Base-by-base conservation (phyloP, 2,797 vertebrate genomes). In the Myripristis murdjan region DNA sequence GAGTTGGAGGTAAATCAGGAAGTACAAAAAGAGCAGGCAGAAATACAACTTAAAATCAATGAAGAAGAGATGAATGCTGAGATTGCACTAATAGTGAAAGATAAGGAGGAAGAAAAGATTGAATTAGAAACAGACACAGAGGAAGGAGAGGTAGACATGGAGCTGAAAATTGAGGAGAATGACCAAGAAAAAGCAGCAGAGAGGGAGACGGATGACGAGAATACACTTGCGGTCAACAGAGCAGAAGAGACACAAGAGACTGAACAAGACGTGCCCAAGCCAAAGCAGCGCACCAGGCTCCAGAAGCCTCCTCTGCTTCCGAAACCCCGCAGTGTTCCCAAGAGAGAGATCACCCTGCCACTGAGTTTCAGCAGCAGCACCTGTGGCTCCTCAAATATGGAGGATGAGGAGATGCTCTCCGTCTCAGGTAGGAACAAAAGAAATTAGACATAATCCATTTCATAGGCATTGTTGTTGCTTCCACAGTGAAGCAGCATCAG, bases 331-430 rank as follows among this genome's bases (percentile, higher is more conserved):
- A 94, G 91, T 24, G 94, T 95, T 75, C 90, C 93, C 62, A 95
- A 95, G 83, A 93, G 93, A 83, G 94, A 94, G 77, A 94, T 95
- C 67, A 93, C 87, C 8, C 84, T 95, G 62, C 92, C 94, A 4
- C 75, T 79, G 47, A 81, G 75, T 72, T 90, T 91, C 67, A 90
- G 59, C 71, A 64, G 62, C 18, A 77, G 84, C 56, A 87, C 89
- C 76, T 85, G 90, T 71, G 75, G 81, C 39, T 71, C 88, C 76
- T 74, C 81, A 3, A 78, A 86, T 18, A 53, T 67, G 43, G 92
- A 92, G 77, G 92, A 93, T 5, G 92, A 93, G 26, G 93, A 94
- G 48, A 79, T 67, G 57, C 80, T 84, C 35, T 81, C 84, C 24
- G 73, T 86, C 75, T 87, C 93, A 86, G 93, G 93, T 94, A 39